Conservation (phyloP, 2,888 invertebrate genomes). For the Rambutsinella grinnellia region DNA sequence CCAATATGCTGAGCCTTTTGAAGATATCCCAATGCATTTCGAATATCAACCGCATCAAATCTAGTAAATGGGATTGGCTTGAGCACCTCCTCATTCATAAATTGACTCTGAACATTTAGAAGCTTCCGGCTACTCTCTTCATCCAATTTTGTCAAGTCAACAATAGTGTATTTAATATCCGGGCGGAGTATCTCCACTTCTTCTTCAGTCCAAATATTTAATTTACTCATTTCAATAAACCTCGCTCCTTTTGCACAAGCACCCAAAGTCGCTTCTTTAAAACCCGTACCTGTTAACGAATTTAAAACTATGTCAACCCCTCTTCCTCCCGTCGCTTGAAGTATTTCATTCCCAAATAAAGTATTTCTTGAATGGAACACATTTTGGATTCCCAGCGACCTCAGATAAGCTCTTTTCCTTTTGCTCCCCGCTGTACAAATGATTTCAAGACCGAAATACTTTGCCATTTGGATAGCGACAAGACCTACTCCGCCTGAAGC, state of each 20-base stretch:
- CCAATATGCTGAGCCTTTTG: constrained; percentile 58
- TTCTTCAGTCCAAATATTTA: constrained; percentile 44
- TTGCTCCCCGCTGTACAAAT: constrained; percentile 53
- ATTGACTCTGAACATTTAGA: not conserved
- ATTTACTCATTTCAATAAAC: constrained; percentile 58
- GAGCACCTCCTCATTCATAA: constrained; percentile 7
- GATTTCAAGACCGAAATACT: constrained; percentile 34
- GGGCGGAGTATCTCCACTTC: constrained; percentile 34
- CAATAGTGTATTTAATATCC: constrained; percentile 46
- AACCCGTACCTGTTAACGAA: constrained; percentile 51
- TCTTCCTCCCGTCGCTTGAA: constrained; percentile 14
- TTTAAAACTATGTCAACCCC: constrained; percentile 57
- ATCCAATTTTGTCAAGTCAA: constrained; percentile 34
- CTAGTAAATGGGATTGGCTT: constrained; percentile 31
- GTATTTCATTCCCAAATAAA: constrained; percentile 33
- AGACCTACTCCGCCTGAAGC: constrained; percentile 45
- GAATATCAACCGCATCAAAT: constrained; percentile 38
- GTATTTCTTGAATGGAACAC: constrained; percentile 55
- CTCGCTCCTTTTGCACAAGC: constrained; percentile 35
- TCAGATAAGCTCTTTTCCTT: constrained; percentile 47
- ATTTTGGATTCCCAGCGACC: constrained; percentile 42
- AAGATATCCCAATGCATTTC: constrained; percentile 45
- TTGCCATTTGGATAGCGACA: constrained; percentile 22
- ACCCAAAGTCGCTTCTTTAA: constrained; percentile 44
- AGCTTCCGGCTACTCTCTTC: constrained; percentile 12